Percentiles rank a stretch among this genome's conserved stretches.
These are phyloP conservation scores for Hirudinaria manillensis DNA, from an alignment of 2,888 invertebrate species.

Conservation along the genomic window DNA sequence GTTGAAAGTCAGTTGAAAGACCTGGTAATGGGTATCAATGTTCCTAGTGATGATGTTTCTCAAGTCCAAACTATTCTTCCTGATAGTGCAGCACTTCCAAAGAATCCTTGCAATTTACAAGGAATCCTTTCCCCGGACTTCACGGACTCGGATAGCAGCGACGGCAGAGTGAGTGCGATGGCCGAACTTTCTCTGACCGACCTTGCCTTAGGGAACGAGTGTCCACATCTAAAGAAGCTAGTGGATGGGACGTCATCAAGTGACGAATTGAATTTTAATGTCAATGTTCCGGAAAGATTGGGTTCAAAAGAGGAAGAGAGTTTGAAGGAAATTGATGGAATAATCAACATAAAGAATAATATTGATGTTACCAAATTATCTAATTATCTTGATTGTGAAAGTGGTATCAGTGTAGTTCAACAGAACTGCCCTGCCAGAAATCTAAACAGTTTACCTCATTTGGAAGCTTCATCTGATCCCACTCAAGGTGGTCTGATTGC, in stretches of 20 bases:
- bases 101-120: not conserved
- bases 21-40: not conserved
- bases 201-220: conserved; percentile 2
- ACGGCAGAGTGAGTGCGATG: not conserved
- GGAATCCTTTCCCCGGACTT: conserved; percentile 4
- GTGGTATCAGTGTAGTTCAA: too few relatives aligned
- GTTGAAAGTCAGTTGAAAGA: not conserved
- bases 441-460: too few relatives aligned
- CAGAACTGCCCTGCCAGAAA: too few relatives aligned
- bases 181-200: conserved; percentile 1
- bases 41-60: not conserved
- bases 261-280: not conserved
- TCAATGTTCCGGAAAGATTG: too few relatives aligned
- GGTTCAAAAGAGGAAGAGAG: too few relatives aligned
- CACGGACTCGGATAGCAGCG: not conserved
- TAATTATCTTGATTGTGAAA: too few relatives aligned
- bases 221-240: conserved; percentile 18
- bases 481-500: too few relatives aligned
- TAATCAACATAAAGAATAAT: too few relatives aligned
- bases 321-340: too few relatives aligned
- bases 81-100: not conserved
- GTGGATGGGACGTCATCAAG: not conserved
- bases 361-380: too few relatives aligned
- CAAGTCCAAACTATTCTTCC: conserved; percentile 1
- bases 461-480: too few relatives aligned